These are phyloP conservation scores for Heliconius himera DNA, from an alignment of 1,140 invertebrate genomes.

Conservation along the genomic window DNA sequence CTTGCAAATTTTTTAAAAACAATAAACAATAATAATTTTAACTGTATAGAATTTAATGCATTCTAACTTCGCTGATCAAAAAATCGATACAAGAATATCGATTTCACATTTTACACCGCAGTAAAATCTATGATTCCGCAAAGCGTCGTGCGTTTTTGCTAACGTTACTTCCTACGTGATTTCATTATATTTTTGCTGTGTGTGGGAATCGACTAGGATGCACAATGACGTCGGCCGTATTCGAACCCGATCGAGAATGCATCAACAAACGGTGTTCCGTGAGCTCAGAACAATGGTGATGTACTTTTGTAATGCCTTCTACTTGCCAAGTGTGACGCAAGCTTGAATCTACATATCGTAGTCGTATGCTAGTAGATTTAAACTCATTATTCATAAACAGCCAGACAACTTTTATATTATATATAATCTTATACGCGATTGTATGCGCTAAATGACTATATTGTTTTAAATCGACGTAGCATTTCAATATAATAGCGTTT, in stretches of 20 bases:
- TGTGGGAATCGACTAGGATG: slow-evolving; percentile 57
- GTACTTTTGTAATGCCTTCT: slow-evolving; percentile 79
- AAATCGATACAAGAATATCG: background rate
- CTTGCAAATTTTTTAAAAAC: too few relatives aligned
- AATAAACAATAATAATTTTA: too few relatives aligned
- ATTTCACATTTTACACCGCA: background rate
- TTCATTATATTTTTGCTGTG: slow-evolving; percentile 51
- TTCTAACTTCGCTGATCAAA: too few relatives aligned
- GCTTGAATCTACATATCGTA: slow-evolving; percentile 50
- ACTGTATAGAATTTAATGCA: too few relatives aligned
- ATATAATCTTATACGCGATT: slow-evolving; percentile 58
- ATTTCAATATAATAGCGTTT: slow-evolving; percentile 43
- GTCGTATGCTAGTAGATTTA: slow-evolving; percentile 44
- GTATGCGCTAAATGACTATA: slow-evolving; percentile 48
- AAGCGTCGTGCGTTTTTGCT: slow-evolving; percentile 43
- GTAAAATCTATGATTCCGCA: slow-evolving; percentile 21
- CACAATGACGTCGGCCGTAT: slow-evolving; percentile 64
- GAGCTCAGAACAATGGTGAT: slow-evolving; percentile 75
- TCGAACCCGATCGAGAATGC: slow-evolving; percentile 59
- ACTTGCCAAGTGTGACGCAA: slow-evolving; percentile 77
- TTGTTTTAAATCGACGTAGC: slow-evolving; percentile 36
- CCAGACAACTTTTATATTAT: slow-evolving; percentile 56
- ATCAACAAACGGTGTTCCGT: slow-evolving; percentile 65
- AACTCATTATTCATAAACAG: slow-evolving; percentile 66
- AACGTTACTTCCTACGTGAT: slow-evolving; percentile 53